Base-by-base conservation (phyloP, 2,888 invertebrate genomes). In the Mantis religiosa region DNA sequence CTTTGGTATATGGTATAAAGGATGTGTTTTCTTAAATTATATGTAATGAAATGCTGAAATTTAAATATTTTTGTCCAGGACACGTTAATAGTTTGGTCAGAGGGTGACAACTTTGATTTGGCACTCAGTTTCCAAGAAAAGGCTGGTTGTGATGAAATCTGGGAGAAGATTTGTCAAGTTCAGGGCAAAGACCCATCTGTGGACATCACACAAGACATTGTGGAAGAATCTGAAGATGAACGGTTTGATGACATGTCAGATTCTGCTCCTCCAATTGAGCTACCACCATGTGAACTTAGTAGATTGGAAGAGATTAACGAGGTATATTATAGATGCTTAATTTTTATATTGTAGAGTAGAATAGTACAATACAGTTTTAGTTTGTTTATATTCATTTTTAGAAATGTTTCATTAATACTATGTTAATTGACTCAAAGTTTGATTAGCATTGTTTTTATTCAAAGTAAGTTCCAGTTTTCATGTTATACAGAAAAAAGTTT, bases 51-150 rank as follows among this genome's bases (percentile, higher is more conserved):
- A 25, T 89, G 84, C 89, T 88, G 89, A 34, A 84, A 71, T 12
- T 20, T 3, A 6, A 34, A 34, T n/a, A 3, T 85, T 0, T 83
- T 89, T 90, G 92, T 93, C 20, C 92, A 96, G 95, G 99, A 99
- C 93, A 99, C 99, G 82, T 94, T 99, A 92, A 99, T 99, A 93
- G 99, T 99, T 47, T 99, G 99, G 99, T 99, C 99, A 34, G 99
- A 99, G 94, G 98, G 98, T 90, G 99, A 99, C 93, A 99, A 99
- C 93, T 99, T 98, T 94, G 99, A 99, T 94, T 95, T 99, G 93
- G 99, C 99, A 89, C 95, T 99, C 92, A 99, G 99, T 95, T 99
- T 99, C 95, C 99, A 99, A 95, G 99, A 99, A 94, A 99, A 99
- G 94, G 98, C 98, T 90, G 99, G 99, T 92, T 99, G 99, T 95